Conservation (phyloP, 2,113 vertebrate species). For the Nothoprocta pentlandii region DNA sequence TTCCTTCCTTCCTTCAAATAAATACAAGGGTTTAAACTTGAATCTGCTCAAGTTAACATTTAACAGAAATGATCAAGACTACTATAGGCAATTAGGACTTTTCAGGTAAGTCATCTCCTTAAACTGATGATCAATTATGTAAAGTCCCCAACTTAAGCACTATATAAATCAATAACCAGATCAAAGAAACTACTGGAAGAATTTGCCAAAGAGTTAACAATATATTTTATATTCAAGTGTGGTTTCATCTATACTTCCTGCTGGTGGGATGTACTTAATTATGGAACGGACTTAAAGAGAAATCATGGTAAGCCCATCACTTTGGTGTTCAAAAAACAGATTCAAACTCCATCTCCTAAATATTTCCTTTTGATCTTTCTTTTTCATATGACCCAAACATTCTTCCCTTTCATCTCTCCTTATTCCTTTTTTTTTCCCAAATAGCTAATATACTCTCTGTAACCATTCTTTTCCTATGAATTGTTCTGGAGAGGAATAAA, state of each 20-base stretch:
- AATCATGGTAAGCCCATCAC: neutral
- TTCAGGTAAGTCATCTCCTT: neutral
- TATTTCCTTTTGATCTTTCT: neutral
- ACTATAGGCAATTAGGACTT: too few species aligned
- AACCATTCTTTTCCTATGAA: neutral
- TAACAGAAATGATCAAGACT: neutral
- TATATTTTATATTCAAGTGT: neutral
- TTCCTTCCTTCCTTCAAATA: neutral
- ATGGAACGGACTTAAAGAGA: neutral
- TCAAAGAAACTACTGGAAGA: neutral
- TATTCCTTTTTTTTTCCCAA: slow-evolving; percentile 2
- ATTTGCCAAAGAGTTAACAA: neutral
- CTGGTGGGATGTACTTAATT: neutral
- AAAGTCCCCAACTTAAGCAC: neutral
- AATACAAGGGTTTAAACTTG: neutral
- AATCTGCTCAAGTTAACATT: neutral
- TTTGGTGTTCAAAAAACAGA: neutral
- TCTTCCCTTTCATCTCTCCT: neutral
- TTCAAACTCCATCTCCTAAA: neutral
- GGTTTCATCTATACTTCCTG: neutral
- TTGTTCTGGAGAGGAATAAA: slow-evolving; percentile 10
- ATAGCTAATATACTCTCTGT: neutral
- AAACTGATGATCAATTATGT: neutral
- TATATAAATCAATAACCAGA: neutral
- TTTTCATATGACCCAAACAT: neutral